Evolutionary conservation across 2,113 vertebrate genomes (phyloP), one percentile per base, ranked within the genome.

Genomic region (Craseonycteris thonglongyai): DNA sequence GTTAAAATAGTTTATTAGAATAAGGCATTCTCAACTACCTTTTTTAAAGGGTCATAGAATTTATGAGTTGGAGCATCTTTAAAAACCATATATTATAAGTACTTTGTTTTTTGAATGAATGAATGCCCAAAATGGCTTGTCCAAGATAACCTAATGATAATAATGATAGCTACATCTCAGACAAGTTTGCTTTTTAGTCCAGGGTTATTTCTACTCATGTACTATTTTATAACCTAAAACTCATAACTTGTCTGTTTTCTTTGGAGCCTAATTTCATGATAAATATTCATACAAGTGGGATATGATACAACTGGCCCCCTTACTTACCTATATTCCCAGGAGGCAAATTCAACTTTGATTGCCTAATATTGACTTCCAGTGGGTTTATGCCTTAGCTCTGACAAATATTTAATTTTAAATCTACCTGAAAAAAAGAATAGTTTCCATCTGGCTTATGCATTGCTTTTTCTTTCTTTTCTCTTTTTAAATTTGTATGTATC

Each of bases 1-100:
- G 63, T 82, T 86, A 84, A 40, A 91, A 81, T 80, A 59, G 75
- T 72, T 88, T 94, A 14, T 86, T 78, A 86, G n/a, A 80, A n/a
- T 87, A 47, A 69, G 4, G 0, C 19, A 71, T 69, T 76, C 14
- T 74, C 26, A 49, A 33, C 9, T 80, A n/a, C 30, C 15, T 56
- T 84, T 74, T 94, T 26, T 21, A 88, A 88, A 66, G 11, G 2
- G 6, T 58, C 59, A 58, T 59, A 83, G 45, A 66, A 79, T 51
- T 35, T 91, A 74, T 69, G 22, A 84, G 10, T 75, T 42, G 14
- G 74, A 66, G 11, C 24, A 14, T 2, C n/a, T 40, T 79, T 83
- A 22, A 35, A 83, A 72, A 9, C 3, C 19, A 8, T 35, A 16
- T 68, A n/a, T 65, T 68, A 35, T 1, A 49, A 83, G 63, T 1